Evolutionary conservation across 2,113 vertebrate genomes (phyloP).

Genomic region (Muscicapa adusta): DNA sequence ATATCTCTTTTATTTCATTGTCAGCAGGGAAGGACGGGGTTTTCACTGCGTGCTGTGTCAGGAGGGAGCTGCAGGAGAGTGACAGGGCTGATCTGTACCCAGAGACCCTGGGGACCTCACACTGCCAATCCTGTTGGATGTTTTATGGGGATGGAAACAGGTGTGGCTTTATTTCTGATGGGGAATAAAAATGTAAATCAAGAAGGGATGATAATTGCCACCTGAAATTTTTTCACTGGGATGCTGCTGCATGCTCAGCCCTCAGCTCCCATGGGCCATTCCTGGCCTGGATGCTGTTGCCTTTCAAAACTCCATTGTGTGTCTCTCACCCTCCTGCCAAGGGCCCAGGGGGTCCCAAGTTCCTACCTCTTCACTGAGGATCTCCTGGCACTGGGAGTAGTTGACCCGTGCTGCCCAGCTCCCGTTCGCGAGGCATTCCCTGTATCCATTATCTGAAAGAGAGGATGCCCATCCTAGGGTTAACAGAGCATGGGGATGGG

Average conservation of each 20-base stretch:
- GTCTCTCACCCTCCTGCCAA: background rate
- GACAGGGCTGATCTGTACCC: background rate
- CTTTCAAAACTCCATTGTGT: background rate
- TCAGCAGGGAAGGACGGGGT: accelerated
- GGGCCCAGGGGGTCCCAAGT: accelerated
- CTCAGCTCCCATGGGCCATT: background rate
- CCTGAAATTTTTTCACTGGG: background rate
- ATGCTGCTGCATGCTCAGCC: background rate
- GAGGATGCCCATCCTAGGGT: background rate
- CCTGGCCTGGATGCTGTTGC: background rate
- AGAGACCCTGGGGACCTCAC: background rate
- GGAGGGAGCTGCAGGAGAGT: background rate
- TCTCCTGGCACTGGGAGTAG: conserved; percentile 87
- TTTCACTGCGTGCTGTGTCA: background rate
- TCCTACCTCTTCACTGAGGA: conserved; percentile 83
- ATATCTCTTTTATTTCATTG: background rate
- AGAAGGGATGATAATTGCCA: background rate
- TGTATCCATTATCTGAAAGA: conserved; percentile 83
- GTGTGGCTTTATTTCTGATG: background rate
- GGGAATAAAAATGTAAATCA: background rate
- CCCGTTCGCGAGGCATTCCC: conserved; percentile 83
- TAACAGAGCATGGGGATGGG: accelerated
- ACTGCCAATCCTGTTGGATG: background rate
- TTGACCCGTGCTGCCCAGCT: conserved; percentile 85
- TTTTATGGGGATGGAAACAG: background rate